Conservation (phyloP, 2,888 invertebrate species). For the Protodeltote pygarga region DNA sequence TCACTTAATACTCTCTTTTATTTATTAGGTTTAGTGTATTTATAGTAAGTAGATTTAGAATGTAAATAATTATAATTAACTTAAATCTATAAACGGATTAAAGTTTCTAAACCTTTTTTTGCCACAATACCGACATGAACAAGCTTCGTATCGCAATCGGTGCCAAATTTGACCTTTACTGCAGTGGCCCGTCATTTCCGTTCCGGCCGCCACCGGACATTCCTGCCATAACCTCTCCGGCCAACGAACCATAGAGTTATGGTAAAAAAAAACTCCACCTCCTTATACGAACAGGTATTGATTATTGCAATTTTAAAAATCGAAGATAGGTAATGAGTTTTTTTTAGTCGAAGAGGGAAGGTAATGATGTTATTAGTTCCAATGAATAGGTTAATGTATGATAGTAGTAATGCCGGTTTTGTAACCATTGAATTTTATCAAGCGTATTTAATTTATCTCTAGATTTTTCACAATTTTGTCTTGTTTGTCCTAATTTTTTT, state of each 20-base stretch:
- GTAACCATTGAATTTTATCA: background rate
- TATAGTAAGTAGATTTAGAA: too few relatives aligned
- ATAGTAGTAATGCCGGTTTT: background rate
- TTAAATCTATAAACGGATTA: too few relatives aligned
- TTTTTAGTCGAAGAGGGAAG: slow-evolving; percentile 15
- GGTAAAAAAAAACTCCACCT: slow-evolving; percentile 32
- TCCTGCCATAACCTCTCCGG: slow-evolving; percentile 57
- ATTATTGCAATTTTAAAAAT: slow-evolving; percentile 32
- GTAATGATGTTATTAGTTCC: slow-evolving; percentile 1
- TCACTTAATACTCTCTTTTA: too few relatives aligned
- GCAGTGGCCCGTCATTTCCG: slow-evolving; percentile 46
- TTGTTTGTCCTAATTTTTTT: too few relatives aligned
- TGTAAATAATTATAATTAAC: too few relatives aligned
- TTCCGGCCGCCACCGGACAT: slow-evolving; percentile 54
- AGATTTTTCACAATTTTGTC: too few relatives aligned
- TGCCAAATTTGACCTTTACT: slow-evolving; percentile 50
- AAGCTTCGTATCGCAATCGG: background rate
- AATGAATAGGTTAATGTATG: background rate
- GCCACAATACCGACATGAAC: too few relatives aligned
- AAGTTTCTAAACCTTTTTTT: too few relatives aligned
- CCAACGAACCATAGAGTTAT: slow-evolving; percentile 33
- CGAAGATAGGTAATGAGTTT: slow-evolving; percentile 11
- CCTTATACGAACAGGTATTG: slow-evolving; percentile 31
- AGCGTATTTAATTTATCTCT: too few relatives aligned
- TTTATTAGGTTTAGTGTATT: too few relatives aligned